phyloP scores from a whole-genome alignment of 2,888 invertebrate species.

The Drosophila meridiana region DNA sequence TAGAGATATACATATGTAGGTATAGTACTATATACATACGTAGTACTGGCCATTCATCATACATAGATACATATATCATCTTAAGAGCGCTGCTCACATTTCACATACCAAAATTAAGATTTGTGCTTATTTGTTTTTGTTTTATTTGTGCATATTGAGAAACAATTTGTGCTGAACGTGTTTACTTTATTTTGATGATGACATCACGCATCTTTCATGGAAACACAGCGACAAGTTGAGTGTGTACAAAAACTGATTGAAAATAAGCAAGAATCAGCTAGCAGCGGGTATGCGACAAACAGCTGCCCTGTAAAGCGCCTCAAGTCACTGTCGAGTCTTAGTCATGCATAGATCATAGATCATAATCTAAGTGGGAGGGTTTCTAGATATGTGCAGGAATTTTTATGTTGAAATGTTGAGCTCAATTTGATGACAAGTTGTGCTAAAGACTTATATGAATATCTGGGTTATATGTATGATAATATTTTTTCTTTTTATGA shows the following conservation, averaged over 20 bases:
- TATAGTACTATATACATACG: background rate
- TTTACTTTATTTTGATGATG: conserved; percentile 51
- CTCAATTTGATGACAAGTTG: background rate
- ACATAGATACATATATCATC: conserved; percentile 8
- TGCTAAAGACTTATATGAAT: background rate
- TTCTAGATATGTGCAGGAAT: no score
- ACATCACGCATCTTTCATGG: conserved; percentile 68
- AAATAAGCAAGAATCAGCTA: conserved; percentile 18
- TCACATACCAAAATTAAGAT: conserved; percentile 23
- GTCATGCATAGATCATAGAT: background rate
- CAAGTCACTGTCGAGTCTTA: background rate
- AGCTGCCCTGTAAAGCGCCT: conserved; percentile 22
- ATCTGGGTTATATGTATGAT: no score
- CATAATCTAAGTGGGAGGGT: background rate
- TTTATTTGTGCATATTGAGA: conserved; percentile 49
- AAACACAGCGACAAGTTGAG: conserved; percentile 44
- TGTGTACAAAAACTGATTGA: conserved; percentile 36
- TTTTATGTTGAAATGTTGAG: no score
- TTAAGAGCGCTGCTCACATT: conserved; percentile 11
- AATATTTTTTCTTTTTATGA: background rate
- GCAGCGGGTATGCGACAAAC: background rate
- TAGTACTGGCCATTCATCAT: conserved; percentile 3
- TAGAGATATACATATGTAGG: conserved; percentile 1
- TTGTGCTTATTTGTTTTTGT: background rate
- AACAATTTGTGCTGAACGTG: conserved; percentile 44